Evolutionary conservation across 23 tunicate species (phyloP), one percentile per base, ranked within the genome.

Genomic region (Trididemnum clinides): DNA sequence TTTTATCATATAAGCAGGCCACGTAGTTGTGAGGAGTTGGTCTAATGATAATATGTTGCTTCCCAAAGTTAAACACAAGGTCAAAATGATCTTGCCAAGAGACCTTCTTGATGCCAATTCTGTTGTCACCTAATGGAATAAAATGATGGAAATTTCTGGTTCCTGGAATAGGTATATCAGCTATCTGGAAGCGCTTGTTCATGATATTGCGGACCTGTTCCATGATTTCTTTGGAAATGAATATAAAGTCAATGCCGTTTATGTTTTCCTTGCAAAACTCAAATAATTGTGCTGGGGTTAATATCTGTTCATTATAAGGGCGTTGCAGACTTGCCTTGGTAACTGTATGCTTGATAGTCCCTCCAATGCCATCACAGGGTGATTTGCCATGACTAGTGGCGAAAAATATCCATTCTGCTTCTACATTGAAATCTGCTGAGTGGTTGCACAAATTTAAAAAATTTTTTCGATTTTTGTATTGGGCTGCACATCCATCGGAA

Each of bases 401-500:
- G 38, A 73, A 73, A 83, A 83, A 83, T 2, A 44, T 23, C 65
- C 83, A 83, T 49, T 44, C 81, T 6, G 87, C 87, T 63, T 31
- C 28, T 10, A 83, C 64, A 39, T 70, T 38, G 30, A 83, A 83
- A 71, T 83, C 87, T 70, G 62, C 44, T 71, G 71, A 1, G 64
- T 83, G 87, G 19, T 83, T n/a, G 81, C 87, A 83, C 12, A 74
- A 39, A 31, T 83, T 83, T 5, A 70, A 83, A 64, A 83, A 83
- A 21, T 70, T 70, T 59, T 83, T 83, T 29, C 81, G 54, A 64
- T 83, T 83, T 83, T 83, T 83, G 36, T 83, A 83, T 75, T 83
- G 87, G 63, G 87, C 87, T 27, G 87, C 87, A 33, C 87, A 83
- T 6, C 87, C 87, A 83, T 83, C 87, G 4, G 64, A 39, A 70